Base-by-base conservation (phyloP, 1,140 invertebrate genomes). In the Anadara kagoshimensis region DNA sequence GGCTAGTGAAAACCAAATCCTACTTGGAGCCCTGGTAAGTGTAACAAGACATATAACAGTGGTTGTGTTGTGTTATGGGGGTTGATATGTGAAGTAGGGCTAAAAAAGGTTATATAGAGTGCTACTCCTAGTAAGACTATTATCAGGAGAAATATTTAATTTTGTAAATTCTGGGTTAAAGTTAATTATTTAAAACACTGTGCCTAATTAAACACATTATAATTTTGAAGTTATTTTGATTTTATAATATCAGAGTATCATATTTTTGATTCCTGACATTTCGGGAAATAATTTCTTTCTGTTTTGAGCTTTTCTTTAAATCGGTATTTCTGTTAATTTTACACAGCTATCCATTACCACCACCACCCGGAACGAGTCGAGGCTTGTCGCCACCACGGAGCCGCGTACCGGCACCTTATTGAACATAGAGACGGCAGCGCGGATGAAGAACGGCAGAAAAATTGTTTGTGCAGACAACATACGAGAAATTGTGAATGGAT, bases 381-480 rank as follows among this genome's bases (percentile, higher is more conserved):
- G 78, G 78, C 24, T 65, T 76, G 68, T 83, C 81, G 58, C 81
- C 81, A 79, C 73, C 79, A 65, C 75, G 81, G 70, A 78, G 79
- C 77, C 81, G 81, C 79, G 77, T 83, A 67, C 76, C 76, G 68
- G 81, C 76, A 61, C 81, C 81, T 65, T 83, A 81, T 78, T 83
- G 73, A 75, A 63, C 58, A 56, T 70, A 63, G 68, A 20, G 62
- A 63, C 63, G 61, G 51, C 24, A 43, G 43, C 47, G 66, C 57
- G 66, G 66, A 59, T 61, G 66, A 67, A 67, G 29, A 36, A 3
- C 29, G 29, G 29, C 29, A 36, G 29, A 36, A 36, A 36, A 36
- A 36, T 36, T 36, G 29, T 36, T 36, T 36, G 29, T 36, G 29
- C 29, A 36, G 29, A 36, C 29, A 36, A 36, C 29, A 36, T 36